A percentile compares a stretch with the other conserved stretches of the same genome.
These are phyloP conservation scores for Esox masquinongy DNA, from an alignment of 2,797 vertebrate species.

Conservation along the genomic window DNA sequence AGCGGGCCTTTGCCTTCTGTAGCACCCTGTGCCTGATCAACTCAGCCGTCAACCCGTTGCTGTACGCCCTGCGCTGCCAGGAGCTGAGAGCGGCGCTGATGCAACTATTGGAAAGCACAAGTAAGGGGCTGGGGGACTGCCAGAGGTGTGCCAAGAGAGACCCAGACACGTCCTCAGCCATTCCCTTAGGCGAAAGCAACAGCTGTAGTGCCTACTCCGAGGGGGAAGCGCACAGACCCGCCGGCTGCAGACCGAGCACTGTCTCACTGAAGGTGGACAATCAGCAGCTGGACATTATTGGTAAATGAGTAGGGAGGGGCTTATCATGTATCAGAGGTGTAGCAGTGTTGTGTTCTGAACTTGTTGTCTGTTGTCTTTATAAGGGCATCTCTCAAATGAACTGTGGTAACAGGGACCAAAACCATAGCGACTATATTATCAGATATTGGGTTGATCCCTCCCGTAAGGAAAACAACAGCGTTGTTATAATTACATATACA, in stretches of 20 bases:
- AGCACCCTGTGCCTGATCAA: slow-evolving; percentile 91
- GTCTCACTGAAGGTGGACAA: slow-evolving; percentile 54
- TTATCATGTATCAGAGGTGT: slow-evolving; percentile 4
- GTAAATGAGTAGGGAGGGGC: slow-evolving; percentile 19
- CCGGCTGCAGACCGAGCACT: slow-evolving; percentile 26
- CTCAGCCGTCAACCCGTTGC: slow-evolving; percentile 86
- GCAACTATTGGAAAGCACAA: slow-evolving; percentile 44
- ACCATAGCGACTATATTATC: not conserved
- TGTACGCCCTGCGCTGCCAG: slow-evolving; percentile 86
- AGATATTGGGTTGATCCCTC: not conserved
- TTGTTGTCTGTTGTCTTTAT: slow-evolving; percentile 1
- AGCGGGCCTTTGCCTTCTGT: slow-evolving; percentile 87
- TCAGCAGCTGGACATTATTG: slow-evolving; percentile 25
- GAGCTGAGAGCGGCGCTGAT: slow-evolving; percentile 78
- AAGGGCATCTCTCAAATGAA: not conserved
- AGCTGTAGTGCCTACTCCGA: slow-evolving; percentile 39
- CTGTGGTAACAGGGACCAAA: not conserved
- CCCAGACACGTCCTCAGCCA: slow-evolving; percentile 15
- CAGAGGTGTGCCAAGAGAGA: slow-evolving; percentile 50
- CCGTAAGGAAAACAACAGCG: not conserved
- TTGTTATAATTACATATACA: not conserved
- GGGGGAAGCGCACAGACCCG: slow-evolving; percentile 5
- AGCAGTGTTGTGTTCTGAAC: slow-evolving; percentile 9
- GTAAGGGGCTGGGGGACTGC: slow-evolving; percentile 38
- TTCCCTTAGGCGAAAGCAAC: slow-evolving; percentile 34